Conservation (phyloP, 1,140 invertebrate genomes). For the silkworm (Bombyx mori) region DNA sequence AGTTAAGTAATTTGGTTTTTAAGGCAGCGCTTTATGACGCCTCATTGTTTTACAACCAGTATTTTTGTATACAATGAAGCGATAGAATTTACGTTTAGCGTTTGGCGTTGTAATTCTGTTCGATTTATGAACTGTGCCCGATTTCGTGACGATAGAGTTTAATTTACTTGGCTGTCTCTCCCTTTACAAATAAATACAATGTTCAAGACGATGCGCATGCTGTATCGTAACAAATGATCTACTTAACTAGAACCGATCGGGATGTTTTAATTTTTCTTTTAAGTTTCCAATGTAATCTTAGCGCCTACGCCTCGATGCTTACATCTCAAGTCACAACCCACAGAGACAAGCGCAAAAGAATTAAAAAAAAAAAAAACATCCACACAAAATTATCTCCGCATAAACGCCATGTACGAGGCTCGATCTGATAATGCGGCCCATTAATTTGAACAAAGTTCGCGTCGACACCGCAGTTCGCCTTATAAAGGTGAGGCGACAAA, state of each 20-base stretch:
- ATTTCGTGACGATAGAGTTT: too few relatives aligned
- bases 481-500: conserved; percentile 70
- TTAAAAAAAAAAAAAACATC: conserved; percentile 41
- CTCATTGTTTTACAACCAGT: conserved; percentile 39
- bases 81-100: too few relatives aligned
- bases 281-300: conserved; percentile 18
- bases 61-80: conserved; percentile 6
- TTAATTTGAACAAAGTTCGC: conserved; percentile 70
- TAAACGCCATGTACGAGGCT: conserved; percentile 66
- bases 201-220: too few relatives aligned
- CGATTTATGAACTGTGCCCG: too few relatives aligned
- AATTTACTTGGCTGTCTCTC: too few relatives aligned
- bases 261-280: conserved; percentile 7
- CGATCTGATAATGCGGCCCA: conserved; percentile 67
- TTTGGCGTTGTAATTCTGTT: too few relatives aligned
- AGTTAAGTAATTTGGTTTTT: conserved; percentile 32
- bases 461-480: conserved; percentile 61
- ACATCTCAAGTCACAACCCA: conserved; percentile 21
- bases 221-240: conserved; percentile 6
- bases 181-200: too few relatives aligned
- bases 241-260: conserved; percentile 8
- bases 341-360: conserved; percentile 37
- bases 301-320: conserved; percentile 36
- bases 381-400: conserved; percentile 66
- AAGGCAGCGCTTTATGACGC: conserved; percentile 27